Evolutionary conservation across 1,140 invertebrate genomes (phyloP).

Genomic region (Nylanderia fulva): DNA sequence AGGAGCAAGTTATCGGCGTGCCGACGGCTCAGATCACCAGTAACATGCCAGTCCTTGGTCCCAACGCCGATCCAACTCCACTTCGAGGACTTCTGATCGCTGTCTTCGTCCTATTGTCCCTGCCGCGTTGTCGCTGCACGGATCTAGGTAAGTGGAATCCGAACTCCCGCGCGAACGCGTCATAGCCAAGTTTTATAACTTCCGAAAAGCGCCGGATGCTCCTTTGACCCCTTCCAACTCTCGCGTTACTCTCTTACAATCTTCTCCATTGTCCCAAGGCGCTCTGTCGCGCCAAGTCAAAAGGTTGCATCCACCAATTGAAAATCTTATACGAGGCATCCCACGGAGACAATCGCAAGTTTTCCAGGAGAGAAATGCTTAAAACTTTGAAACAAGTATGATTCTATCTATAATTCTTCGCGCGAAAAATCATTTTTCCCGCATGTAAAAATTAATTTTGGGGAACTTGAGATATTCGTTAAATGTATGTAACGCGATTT

Average conservation of each 20-base stretch:
- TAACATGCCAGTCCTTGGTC: constrained; percentile 81
- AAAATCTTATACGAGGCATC: constrained; percentile 47
- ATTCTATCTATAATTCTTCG: constrained; percentile 1
- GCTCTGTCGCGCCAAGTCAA: constrained; percentile 31
- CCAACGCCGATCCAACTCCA: constrained; percentile 65
- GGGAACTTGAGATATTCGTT: neutral
- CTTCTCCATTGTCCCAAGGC: constrained; percentile 37
- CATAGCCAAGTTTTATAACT: constrained; percentile 52
- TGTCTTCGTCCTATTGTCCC: constrained; percentile 75
- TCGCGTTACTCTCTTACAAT: constrained; percentile 45
- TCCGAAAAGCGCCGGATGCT: constrained; percentile 53
- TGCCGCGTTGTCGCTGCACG: constrained; percentile 72
- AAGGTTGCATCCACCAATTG: constrained; percentile 37
- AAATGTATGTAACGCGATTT: neutral
- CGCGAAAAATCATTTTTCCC: constrained; percentile 12
- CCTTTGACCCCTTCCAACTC: constrained; percentile 37
- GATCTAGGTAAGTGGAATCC: constrained; percentile 79
- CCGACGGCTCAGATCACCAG: constrained; percentile 77
- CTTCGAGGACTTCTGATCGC: constrained; percentile 77
- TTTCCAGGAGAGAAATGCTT: constrained; percentile 19
- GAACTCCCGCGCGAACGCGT: constrained; percentile 29
- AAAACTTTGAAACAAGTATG: neutral
- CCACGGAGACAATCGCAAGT: constrained; percentile 42
- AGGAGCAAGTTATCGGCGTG: constrained; percentile 73
- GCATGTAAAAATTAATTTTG: neutral